Base-by-base conservation (phyloP, 2,888 invertebrate genomes). In the Cheilosia vulpina region DNA sequence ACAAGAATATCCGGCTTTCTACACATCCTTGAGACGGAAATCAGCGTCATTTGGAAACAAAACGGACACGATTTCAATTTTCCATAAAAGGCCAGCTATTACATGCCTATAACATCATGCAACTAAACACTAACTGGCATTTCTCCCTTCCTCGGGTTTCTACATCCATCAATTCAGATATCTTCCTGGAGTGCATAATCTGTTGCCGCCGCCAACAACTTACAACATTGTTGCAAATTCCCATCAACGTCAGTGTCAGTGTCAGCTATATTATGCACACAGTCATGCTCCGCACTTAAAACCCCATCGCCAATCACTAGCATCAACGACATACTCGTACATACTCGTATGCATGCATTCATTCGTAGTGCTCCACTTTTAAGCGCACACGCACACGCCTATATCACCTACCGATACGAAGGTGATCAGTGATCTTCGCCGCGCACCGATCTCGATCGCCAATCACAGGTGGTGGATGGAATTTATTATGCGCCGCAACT, bases 341-440 rank as follows among this genome's bases (percentile, higher is more conserved):
- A 11, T 21, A 21, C 21, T 21, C n/a, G 13, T 4, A 38, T n/a
- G n/a, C n/a, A n/a, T 58, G 21, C 52, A 71, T 43, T 66, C 84
- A 84, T 80, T 60, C 72, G 77, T 68, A 63, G 72, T 81, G 85
- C 76, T 85, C 85, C 63, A 85, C 85, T 85, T 85, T 81, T 58
- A 24, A 68, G 34, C 41, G 52, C 79, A 60, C 65, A 65, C 43
- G 75, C 68, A 52, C 9, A 17, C 27, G 21, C 43, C 57, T 45
- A 55, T 31, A 60, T 65, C 24, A 9, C 15, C 41, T 3, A 57
- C 45, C 31, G 21, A 17, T 53, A n/a, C 60, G 31, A 13, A 15
- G 19, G 19, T 57, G 75, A 80, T 81, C 84, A 76, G 27, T 72
- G 66, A 63, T 77, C 19, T 50, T 21, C 53, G 24, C 47, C 31